Percentiles rank a stretch among this genome's conserved stretches.
phyloP scores from a whole-genome alignment of 1,140 invertebrate species.

The Apis dorsata region DNA sequence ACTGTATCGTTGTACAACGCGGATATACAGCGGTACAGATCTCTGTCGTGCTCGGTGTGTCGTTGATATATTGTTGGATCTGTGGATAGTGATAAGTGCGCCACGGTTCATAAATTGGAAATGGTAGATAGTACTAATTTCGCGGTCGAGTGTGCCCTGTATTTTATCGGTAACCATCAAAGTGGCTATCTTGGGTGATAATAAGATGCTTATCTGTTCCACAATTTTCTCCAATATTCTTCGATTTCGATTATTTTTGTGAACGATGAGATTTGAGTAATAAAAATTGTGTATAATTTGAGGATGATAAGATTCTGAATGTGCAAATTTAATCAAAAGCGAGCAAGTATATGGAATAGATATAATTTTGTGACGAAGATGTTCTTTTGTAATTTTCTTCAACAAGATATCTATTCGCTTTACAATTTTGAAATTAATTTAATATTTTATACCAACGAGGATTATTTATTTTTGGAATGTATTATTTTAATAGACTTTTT shows the following conservation, averaged over 20 bases:
- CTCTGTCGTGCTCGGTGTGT: not conserved
- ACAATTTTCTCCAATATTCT: too few species aligned
- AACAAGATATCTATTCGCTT: not conserved
- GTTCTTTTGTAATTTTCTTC: too few species aligned
- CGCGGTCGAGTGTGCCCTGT: slow-evolving; percentile 19
- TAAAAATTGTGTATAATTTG: too few species aligned
- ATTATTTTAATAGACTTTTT: not conserved
- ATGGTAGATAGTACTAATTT: slow-evolving; percentile 43
- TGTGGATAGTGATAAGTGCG: slow-evolving; percentile 42
- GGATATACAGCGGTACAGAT: slow-evolving; percentile 30
- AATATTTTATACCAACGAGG: not conserved
- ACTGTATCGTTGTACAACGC: slow-evolving; percentile 29
- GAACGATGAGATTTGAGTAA: too few species aligned
- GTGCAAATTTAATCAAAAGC: too few species aligned
- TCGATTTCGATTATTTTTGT: not conserved
- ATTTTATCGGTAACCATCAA: slow-evolving; percentile 25
- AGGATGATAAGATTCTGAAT: too few species aligned
- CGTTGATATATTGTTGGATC: slow-evolving; percentile 30
- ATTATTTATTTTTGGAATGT: not conserved
- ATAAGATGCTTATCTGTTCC: not conserved
- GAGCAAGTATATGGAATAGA: too few species aligned
- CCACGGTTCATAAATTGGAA: slow-evolving; percentile 43
- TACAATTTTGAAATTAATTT: not conserved
- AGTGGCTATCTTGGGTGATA: slow-evolving; percentile 17
- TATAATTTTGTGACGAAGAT: too few species aligned